phyloP scores from a whole-genome alignment of 2,888 invertebrate genomes.

The Dryadula phaetusa region DNA sequence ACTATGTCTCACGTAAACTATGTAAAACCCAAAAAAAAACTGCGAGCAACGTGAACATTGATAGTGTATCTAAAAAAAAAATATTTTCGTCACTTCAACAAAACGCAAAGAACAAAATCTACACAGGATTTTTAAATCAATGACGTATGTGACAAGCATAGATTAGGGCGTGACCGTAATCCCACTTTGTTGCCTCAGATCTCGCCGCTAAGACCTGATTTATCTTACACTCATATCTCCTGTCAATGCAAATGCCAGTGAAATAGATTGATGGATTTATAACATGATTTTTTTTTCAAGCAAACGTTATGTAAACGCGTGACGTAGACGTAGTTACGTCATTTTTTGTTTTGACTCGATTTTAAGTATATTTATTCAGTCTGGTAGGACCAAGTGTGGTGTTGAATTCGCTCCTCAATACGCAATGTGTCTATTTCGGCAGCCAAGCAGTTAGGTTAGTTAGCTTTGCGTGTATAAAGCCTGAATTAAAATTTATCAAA shows the following conservation, averaged over 20 bases:
- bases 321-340: not conserved
- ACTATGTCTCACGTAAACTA: too few species aligned
- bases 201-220: constrained; percentile 47
- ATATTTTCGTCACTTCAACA: not conserved
- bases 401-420: too few species aligned
- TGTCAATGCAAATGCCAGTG: constrained; percentile 40
- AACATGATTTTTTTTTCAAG: not conserved
- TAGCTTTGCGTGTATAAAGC: too few species aligned
- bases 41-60: not conserved
- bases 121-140: constrained; percentile 38
- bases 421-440: too few species aligned
- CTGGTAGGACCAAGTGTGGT: too few species aligned
- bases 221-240: constrained; percentile 39
- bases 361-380: too few species aligned
- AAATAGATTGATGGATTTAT: constrained; percentile 23
- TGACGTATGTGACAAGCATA: constrained; percentile 38
- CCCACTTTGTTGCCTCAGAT: constrained; percentile 44
- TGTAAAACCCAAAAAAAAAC: not conserved
- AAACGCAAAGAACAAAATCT: not conserved
- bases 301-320: constrained; percentile 7
- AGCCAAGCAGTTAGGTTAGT: too few species aligned
- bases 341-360: not conserved
- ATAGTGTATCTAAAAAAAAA: not conserved
- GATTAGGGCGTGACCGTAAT: constrained; percentile 47
- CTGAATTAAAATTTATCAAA: too few species aligned